Conservation (phyloP, 1,140 invertebrate genomes). For the Procambarus clarkii region DNA sequence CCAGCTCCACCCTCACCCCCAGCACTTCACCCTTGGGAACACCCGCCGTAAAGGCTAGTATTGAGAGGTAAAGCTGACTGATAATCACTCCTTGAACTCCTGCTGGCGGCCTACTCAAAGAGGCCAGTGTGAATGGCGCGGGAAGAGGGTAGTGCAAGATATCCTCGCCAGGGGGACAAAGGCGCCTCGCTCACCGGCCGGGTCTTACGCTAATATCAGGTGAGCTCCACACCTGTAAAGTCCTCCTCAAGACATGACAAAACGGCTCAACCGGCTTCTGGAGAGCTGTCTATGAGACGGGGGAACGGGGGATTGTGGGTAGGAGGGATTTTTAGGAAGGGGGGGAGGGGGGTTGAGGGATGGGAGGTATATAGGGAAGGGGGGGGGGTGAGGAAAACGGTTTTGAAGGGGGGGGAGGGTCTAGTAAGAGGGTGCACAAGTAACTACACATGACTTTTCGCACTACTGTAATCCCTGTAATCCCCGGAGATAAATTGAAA, state of each 20-base stretch:
- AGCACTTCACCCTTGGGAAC: neutral
- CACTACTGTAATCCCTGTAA: no score
- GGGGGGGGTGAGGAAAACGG: no score
- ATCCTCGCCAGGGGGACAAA: constrained; percentile 44
- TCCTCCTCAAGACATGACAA: constrained; percentile 20
- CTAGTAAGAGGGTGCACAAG: no score
- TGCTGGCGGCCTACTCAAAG: constrained; percentile 37
- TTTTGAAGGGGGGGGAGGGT: no score
- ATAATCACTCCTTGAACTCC: neutral
- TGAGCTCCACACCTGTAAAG: constrained; percentile 46
- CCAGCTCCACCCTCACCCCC: neutral
- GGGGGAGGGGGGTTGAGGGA: neutral
- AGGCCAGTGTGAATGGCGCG: constrained; percentile 27
- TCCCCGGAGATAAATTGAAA: no score
- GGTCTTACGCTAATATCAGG: constrained; percentile 67
- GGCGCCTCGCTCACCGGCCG: constrained; percentile 30
- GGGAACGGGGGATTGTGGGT: no score
- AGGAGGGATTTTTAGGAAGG: neutral
- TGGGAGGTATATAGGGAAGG: neutral
- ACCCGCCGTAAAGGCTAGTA: neutral
- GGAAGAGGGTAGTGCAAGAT: constrained; percentile 39
- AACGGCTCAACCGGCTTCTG: constrained; percentile 46
- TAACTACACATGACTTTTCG: no score
- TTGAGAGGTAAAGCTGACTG: neutral
- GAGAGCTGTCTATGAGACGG: no score